A percentile compares a stretch with the other conserved stretches of the same genome.
Evolutionary conservation across 2,888 invertebrate genomes (phyloP).

Genomic region (Meloe dianella): DNA sequence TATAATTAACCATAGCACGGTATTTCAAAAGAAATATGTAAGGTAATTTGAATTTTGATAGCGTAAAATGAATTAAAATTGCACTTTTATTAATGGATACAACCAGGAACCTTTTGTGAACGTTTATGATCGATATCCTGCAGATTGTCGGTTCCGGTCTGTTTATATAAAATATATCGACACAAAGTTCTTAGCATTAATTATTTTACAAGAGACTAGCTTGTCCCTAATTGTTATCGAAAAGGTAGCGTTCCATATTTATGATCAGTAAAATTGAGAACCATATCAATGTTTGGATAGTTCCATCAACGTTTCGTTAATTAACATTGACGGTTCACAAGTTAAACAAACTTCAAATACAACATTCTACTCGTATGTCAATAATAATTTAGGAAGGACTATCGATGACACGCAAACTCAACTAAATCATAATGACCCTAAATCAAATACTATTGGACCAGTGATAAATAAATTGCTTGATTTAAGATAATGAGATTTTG

Average conservation of each 20-base stretch:
- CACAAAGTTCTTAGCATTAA: no score
- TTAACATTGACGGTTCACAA: not conserved
- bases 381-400: not conserved
- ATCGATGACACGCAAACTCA: not conserved
- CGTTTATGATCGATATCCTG: not conserved
- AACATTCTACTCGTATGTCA: not conserved
- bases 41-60: not conserved
- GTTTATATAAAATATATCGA: not conserved
- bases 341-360: not conserved
- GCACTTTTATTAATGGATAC: not conserved
- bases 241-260: no score
- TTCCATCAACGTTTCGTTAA: not conserved
- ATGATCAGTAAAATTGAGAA: no score
- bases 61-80: not conserved
- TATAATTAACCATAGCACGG: not conserved
- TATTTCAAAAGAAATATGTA: no score
- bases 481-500: not conserved
- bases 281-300: not conserved
- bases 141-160: not conserved
- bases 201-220: no score
- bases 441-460: not conserved
- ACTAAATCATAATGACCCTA: not conserved
- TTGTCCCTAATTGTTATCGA: no score
- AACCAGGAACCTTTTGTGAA: not conserved
- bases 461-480: not conserved